Percentiles rank a stretch among this genome's conserved stretches.
Conservation (phyloP, 1,140 invertebrate species). For the Leptonema lineaticorne region DNA sequence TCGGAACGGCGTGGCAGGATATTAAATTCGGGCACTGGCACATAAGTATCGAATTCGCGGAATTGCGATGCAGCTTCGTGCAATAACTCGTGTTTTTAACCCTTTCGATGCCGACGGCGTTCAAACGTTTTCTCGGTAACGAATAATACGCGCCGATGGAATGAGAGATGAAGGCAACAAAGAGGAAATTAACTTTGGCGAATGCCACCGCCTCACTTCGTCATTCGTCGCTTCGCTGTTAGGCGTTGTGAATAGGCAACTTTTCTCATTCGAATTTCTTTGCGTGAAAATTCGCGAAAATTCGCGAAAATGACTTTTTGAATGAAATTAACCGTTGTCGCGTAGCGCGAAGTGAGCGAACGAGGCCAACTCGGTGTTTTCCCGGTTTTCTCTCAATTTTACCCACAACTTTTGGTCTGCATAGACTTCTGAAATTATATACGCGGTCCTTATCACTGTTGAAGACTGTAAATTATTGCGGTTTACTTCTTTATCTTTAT, state of each 20-base stretch:
- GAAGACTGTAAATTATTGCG: too few species aligned
- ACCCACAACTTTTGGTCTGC: too few species aligned
- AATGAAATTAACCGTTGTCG: constrained; percentile 22
- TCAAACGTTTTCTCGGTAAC: too few species aligned
- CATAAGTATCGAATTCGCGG: not conserved
- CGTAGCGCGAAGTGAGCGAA: not conserved
- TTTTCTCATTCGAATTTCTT: constrained; percentile 26
- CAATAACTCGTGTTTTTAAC: not conserved
- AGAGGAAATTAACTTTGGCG: constrained; percentile 10
- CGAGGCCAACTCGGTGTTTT: too few species aligned
- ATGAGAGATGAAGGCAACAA: constrained; percentile 5
- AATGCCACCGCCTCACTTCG: not conserved
- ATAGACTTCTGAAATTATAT: too few species aligned
- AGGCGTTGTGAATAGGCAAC: constrained; percentile 16
- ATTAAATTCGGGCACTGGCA: not conserved
- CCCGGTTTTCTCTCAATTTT: too few species aligned
- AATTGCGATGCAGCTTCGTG: not conserved
- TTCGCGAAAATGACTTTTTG: constrained; percentile 25
- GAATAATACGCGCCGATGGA: constrained; percentile 2
- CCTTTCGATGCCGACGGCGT: too few species aligned
- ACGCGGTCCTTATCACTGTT: too few species aligned
- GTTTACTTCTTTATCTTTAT: too few species aligned
- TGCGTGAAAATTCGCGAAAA: constrained; percentile 18
- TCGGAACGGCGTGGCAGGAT: not conserved
- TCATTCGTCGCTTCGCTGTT: not conserved